Conservation (phyloP, 2,113 vertebrate genomes). For the Lipotes vexillifer region DNA sequence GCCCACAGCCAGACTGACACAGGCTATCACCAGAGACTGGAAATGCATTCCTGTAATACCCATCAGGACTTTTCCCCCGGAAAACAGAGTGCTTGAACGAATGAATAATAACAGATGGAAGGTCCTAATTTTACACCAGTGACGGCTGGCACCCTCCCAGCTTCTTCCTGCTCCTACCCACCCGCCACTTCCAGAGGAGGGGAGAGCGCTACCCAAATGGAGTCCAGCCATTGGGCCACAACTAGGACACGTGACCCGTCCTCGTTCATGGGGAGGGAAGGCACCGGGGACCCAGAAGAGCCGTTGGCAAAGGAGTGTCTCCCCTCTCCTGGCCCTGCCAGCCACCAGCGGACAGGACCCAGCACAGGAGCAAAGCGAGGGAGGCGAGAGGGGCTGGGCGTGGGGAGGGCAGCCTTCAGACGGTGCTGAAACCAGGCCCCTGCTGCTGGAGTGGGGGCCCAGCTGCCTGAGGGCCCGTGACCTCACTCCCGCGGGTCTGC, state of each 20-base stretch:
- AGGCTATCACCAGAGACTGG: background rate
- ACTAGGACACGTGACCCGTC: background rate
- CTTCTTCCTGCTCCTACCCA: background rate
- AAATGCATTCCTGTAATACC: background rate
- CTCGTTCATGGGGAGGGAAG: background rate
- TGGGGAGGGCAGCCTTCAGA: background rate
- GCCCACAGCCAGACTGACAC: background rate
- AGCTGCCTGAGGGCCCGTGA: background rate
- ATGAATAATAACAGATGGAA: background rate
- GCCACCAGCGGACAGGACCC: background rate
- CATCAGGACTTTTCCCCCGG: background rate
- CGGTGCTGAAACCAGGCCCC: constrained; percentile 36
- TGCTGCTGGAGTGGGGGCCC: background rate
- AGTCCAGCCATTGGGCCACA: background rate
- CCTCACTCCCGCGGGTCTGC: background rate
- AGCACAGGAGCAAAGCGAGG: background rate
- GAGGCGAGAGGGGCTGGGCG: background rate
- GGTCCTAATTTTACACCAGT: background rate
- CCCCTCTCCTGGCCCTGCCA: background rate
- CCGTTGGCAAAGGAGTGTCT: background rate
- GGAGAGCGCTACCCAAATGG: background rate
- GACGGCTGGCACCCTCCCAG: background rate
- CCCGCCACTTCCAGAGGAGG: background rate
- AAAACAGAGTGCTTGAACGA: background rate
- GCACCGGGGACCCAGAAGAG: background rate